These are phyloP conservation scores for Amblyjoppa proteus DNA, from an alignment of 2,888 invertebrate species.

Conservation along the genomic window DNA sequence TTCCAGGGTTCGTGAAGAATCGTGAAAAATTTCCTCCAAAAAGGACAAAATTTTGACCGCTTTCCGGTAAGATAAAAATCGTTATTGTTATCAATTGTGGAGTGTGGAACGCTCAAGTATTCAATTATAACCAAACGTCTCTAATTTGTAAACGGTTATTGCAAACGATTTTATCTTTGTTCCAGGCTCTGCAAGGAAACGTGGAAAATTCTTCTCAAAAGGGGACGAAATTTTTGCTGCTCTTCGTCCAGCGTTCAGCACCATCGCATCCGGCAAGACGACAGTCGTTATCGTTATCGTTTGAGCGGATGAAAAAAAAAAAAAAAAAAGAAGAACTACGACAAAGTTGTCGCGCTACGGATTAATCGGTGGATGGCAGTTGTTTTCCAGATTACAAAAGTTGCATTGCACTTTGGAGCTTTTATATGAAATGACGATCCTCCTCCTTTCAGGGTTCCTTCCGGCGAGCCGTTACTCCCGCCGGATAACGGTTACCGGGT, in stretches of 20 bases:
- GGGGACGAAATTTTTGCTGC: background rate
- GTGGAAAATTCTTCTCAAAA: too few species aligned
- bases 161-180: background rate
- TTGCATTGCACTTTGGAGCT: conserved; percentile 4
- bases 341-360: background rate
- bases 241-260: background rate
- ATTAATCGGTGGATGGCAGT: background rate
- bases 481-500: background rate
- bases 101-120: background rate
- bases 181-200: background rate
- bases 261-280: background rate
- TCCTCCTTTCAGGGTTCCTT: background rate
- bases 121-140: background rate
- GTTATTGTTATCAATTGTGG: background rate
- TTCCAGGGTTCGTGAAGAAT: background rate
- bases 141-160: too few species aligned
- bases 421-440: background rate
- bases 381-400: conserved; percentile 5
- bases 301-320: background rate
- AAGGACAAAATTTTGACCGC: background rate
- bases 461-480: background rate
- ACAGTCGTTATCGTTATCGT: background rate
- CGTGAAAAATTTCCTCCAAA: too few species aligned
- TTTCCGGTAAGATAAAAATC: background rate
- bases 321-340: background rate